Evolutionary conservation across 2,113 vertebrate genomes (phyloP).

Genomic region (Aptenodytes forsteri): DNA sequence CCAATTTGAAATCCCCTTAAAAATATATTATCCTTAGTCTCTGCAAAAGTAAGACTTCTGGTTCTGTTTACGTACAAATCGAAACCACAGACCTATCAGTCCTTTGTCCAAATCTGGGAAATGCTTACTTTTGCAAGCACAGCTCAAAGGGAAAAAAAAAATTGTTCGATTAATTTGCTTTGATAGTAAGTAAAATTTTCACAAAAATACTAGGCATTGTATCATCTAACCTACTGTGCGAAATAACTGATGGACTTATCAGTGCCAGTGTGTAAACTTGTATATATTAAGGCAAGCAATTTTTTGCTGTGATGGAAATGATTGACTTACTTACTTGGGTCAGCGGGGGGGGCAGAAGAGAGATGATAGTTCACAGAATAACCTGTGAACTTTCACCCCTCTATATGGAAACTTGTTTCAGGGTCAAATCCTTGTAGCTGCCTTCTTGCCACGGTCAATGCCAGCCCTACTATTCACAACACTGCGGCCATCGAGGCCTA

Average conservation of each 20-base stretch:
- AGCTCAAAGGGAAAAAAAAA: not conserved
- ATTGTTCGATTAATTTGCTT: not conserved
- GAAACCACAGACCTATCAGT: not conserved
- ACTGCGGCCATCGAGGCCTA: slow-evolving; percentile 90
- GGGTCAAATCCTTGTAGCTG: slow-evolving; percentile 95
- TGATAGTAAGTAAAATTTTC: not conserved
- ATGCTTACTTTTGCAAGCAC: not conserved
- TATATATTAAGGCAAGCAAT: slow-evolving; percentile 65
- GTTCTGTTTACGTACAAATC: not conserved
- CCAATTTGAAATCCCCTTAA: slow-evolving; percentile 29
- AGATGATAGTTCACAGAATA: slow-evolving; percentile 93
- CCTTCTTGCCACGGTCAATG: slow-evolving; percentile 92
- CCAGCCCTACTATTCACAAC: slow-evolving; percentile 92
- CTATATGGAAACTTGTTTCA: slow-evolving; percentile 96
- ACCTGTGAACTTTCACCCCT: slow-evolving; percentile 96
- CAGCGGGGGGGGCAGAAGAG: slow-evolving; percentile 83
- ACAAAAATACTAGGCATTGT: slow-evolving; percentile 25
- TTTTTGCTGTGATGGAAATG: slow-evolving; percentile 79
- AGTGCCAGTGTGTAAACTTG: slow-evolving; percentile 54
- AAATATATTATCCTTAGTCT: not conserved
- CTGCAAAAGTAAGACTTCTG: slow-evolving; percentile 4
- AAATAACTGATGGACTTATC: slow-evolving; percentile 39
- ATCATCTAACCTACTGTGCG: not conserved
- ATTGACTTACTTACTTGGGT: slow-evolving; percentile 75
- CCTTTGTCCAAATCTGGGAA: not conserved